These are phyloP conservation scores for Aix galericulata DNA, from an alignment of 2,113 vertebrate species.

Conservation along the genomic window DNA sequence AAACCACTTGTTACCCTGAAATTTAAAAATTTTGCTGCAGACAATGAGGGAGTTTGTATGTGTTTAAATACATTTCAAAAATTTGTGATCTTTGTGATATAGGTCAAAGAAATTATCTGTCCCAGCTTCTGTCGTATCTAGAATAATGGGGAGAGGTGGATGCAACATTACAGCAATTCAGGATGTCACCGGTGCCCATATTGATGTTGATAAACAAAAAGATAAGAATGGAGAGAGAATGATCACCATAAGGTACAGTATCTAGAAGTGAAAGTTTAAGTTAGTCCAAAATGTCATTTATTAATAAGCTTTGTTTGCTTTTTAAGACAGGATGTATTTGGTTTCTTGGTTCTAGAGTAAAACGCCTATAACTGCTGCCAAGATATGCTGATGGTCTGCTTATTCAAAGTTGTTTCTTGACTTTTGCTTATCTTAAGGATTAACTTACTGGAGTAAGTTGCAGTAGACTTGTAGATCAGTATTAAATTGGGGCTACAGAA, in stretches of 20 bases:
- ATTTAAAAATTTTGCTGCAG: not conserved
- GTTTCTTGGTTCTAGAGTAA: not conserved
- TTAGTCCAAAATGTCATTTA: not conserved
- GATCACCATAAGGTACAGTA: conserved; percentile 95
- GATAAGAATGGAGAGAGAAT: conserved; percentile 99
- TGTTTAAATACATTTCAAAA: not conserved
- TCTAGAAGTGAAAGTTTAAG: not conserved
- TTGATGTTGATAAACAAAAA: conserved; percentile 99
- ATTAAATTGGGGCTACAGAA: not conserved
- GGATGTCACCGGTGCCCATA: conserved; percentile 97
- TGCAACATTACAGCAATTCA: conserved; percentile 99
- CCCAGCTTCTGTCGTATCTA: conserved; percentile 96
- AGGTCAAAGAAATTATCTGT: conserved; percentile 99
- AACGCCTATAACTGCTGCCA: not conserved
- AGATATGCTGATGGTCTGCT: not conserved
- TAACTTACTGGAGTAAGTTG: not conserved
- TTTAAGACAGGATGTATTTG: not conserved
- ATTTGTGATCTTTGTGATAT: conserved; percentile 59
- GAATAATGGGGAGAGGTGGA: conserved; percentile 98
- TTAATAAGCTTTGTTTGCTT: not conserved
- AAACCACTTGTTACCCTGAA: not conserved
- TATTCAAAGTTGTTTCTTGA: not conserved
- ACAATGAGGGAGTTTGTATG: not conserved
- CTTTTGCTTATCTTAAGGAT: not conserved
- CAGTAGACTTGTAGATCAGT: not conserved